Evolutionary conservation across 2,113 vertebrate species (phyloP).

Genomic region (Xerus inauris): DNA sequence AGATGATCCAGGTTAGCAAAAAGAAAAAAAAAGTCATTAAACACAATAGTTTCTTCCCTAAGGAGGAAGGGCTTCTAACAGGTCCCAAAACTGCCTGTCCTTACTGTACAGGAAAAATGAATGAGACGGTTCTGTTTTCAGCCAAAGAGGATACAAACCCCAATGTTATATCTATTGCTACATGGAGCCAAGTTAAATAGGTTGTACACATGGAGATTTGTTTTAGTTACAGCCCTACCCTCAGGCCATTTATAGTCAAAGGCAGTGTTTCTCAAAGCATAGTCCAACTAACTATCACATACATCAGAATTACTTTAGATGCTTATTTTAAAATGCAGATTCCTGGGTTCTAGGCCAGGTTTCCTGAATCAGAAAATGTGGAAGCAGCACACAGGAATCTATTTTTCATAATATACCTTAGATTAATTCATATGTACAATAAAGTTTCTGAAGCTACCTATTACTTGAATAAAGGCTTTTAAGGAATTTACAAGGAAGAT

Average conservation of each 20-base stretch:
- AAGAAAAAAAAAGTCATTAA: neutral
- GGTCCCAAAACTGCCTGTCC: neutral
- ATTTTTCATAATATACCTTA: neutral
- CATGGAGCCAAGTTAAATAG: neutral
- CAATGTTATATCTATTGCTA: neutral
- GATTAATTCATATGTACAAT: neutral
- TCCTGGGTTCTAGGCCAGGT: slow-evolving; percentile 62
- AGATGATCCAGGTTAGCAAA: neutral
- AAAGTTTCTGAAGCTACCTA: slow-evolving; percentile 46
- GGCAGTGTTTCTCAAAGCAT: slow-evolving; percentile 36
- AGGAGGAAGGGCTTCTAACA: neutral
- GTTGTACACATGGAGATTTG: slow-evolving; percentile 38
- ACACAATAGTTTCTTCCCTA: neutral
- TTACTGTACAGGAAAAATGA: neutral
- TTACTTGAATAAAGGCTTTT: slow-evolving; percentile 56
- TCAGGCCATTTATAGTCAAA: slow-evolving; percentile 64
- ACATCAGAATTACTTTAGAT: slow-evolving; percentile 47
- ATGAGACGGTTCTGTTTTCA: neutral
- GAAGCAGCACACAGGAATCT: slow-evolving; percentile 5
- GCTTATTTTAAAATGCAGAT: slow-evolving; percentile 68
- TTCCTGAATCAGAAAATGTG: slow-evolving; percentile 45
- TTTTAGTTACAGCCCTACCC: slow-evolving; percentile 56
- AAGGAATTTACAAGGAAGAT: slow-evolving; percentile 42
- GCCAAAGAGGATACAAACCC: slow-evolving; percentile 4
- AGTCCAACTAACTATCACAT: slow-evolving; percentile 44